phyloP scores from a whole-genome alignment of 2,113 vertebrate genomes.

The Theristicus caerulescens region DNA sequence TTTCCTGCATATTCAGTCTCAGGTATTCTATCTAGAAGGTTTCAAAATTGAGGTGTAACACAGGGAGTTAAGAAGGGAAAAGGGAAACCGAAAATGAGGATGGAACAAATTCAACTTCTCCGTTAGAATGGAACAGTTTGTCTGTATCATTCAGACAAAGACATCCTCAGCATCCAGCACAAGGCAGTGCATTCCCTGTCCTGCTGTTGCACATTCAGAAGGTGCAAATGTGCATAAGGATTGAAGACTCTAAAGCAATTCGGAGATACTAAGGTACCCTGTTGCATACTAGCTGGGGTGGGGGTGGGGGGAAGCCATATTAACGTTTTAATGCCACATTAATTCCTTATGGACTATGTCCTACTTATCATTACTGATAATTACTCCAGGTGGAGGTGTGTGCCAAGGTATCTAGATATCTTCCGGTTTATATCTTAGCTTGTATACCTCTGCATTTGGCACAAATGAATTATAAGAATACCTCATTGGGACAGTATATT shows the following conservation, averaged over 20 bases:
- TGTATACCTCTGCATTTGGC: background rate
- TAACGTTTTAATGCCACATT: background rate
- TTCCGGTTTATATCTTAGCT: background rate
- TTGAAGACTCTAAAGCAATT: background rate
- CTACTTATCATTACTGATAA: background rate
- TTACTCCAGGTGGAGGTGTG: background rate
- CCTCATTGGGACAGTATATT: too few relatives aligned
- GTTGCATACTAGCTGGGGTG: fast-evolving
- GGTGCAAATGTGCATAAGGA: background rate
- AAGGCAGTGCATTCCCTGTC: too few relatives aligned
- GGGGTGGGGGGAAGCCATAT: fast-evolving
- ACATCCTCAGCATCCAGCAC: background rate
- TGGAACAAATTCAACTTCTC: background rate
- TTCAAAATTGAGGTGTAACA: background rate
- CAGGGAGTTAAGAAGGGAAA: background rate
- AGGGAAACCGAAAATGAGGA: background rate
- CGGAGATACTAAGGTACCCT: background rate
- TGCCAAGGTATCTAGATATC: background rate
- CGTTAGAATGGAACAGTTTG: background rate
- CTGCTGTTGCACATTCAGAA: background rate
- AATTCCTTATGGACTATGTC: background rate
- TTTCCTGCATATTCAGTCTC: background rate
- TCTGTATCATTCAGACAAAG: background rate
- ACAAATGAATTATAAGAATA: background rate
- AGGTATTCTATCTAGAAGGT: background rate